Conservation (phyloP, 2,113 vertebrate genomes). For the Edolisoma coerulescens region DNA sequence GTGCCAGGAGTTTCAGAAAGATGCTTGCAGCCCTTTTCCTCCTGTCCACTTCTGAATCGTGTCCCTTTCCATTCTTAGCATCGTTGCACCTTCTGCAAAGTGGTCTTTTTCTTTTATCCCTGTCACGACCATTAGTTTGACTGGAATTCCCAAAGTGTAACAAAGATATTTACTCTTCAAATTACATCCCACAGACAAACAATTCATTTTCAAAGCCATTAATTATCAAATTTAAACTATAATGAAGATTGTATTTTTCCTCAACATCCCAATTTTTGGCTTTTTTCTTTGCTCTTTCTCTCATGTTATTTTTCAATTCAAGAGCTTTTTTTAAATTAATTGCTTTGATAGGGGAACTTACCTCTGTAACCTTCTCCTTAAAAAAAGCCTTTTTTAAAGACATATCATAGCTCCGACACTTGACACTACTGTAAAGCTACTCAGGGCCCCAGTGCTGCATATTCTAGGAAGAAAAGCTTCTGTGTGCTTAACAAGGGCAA, state of each 20-base stretch:
- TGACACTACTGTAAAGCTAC: neutral
- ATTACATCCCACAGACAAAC: neutral
- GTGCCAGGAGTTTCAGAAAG: conserved; percentile 62
- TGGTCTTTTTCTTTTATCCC: conserved; percentile 69
- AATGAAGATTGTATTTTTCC: neutral
- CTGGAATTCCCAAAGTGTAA: conserved; percentile 77
- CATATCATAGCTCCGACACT: accelerated
- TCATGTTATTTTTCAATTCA: neutral
- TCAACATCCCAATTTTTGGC: neutral
- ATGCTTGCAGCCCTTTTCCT: conserved; percentile 69
- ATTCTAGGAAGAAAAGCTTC: too few species aligned
- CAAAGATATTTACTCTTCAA: neutral
- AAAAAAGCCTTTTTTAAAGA: neutral
- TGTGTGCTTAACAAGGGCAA: too few species aligned
- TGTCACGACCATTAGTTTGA: conserved; percentile 56
- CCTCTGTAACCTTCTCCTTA: neutral
- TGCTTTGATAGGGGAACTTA: accelerated
- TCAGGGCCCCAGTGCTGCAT: accelerated
- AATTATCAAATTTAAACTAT: neutral
- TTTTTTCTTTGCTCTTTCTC: neutral
- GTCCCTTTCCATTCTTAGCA: conserved; percentile 65
- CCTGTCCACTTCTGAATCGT: conserved; percentile 71
- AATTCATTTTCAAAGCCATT: neutral
- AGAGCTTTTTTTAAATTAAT: neutral
- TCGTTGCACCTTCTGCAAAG: conserved; percentile 54